Evolutionary conservation across 2,888 invertebrate genomes (phyloP), one percentile per base, ranked within the genome.

Genomic region (Agrochola lota): DNA sequence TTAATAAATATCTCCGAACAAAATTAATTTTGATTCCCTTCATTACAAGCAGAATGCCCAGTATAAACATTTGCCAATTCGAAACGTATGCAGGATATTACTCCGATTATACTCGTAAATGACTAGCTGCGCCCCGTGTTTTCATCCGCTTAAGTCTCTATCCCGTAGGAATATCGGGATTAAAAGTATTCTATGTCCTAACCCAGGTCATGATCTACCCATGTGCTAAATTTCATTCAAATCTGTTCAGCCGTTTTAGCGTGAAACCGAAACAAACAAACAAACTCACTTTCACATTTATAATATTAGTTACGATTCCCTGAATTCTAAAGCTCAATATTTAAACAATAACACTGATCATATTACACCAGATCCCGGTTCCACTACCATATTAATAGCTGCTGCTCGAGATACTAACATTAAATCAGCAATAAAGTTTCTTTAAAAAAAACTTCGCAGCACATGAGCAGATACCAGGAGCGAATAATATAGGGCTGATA

Each of bases 401-500:
- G 59, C 40, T 68, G 71, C 67, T 77, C 63, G 26, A 79, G 71
- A 68, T 17, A 26, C 79, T 78, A 76, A 82, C 70, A 84, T 82
- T 79, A 85, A 84, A 75, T 70, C 68, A 64, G 71, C 30, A 79
- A 84, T 82, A 85, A 85, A 85, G 64, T 67, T 82, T 82, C 66
- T 80, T 77, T 43, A 78, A 73, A 81, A 52, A 80, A 86, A 87
- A 60, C 35, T 74, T 78, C 67, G 30, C 74, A 71, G 35, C 80
- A 40, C 72, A 78, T 74, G 78, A 77, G 23, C 84, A 68, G 75
- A 85, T 80, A 81, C 83, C 86, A 85, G 74, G 77, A 86, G 77
- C 80, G 15, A 76, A 85, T 75, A 83, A 74, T 59, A 59, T 68
- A 30, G 63, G 74, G 15, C 66, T 75, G 71, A 82, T 86, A 83